Evolutionary conservation across 2,797 vertebrate genomes (phyloP).

Genomic region (Falco novaeseelandiae): DNA sequence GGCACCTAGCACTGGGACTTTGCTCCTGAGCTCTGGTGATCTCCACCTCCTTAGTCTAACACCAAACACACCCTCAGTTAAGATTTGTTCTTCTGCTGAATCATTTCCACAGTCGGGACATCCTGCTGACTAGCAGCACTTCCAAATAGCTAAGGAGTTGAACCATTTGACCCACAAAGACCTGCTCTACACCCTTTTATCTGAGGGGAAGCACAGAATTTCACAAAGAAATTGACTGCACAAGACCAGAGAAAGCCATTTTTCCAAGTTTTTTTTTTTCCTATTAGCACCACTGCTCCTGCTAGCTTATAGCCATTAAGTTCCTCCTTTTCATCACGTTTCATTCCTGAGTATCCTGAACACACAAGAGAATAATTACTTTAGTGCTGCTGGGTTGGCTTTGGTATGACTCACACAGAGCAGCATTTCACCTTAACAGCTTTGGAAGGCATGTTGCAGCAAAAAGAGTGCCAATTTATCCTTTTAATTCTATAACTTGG

Average conservation of each 20-base stretch:
- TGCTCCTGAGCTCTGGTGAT: background rate
- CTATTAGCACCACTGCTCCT: background rate
- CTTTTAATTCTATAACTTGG: background rate
- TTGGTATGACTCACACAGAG: background rate
- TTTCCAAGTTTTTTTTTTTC: background rate
- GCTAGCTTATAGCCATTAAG: background rate
- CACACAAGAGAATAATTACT: background rate
- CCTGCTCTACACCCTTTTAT: background rate
- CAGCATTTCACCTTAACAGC: background rate
- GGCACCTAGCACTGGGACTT: background rate
- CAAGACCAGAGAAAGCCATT: accelerated
- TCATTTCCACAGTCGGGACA: background rate
- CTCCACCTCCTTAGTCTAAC: background rate
- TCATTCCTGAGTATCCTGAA: background rate
- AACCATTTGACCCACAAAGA: background rate
- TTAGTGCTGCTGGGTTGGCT: background rate
- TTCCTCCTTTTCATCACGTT: background rate
- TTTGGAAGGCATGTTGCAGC: background rate
- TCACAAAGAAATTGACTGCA: background rate
- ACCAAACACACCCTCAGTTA: background rate
- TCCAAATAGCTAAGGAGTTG: background rate
- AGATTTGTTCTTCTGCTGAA: background rate
- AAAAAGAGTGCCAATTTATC: background rate
- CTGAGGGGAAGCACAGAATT: background rate
- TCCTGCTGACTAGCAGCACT: background rate